Percentiles rank a stretch among this genome's conserved stretches.
These are phyloP conservation scores for Drosophila gunungcola DNA, from an alignment of 1,140 invertebrate genomes.

Conservation along the genomic window DNA sequence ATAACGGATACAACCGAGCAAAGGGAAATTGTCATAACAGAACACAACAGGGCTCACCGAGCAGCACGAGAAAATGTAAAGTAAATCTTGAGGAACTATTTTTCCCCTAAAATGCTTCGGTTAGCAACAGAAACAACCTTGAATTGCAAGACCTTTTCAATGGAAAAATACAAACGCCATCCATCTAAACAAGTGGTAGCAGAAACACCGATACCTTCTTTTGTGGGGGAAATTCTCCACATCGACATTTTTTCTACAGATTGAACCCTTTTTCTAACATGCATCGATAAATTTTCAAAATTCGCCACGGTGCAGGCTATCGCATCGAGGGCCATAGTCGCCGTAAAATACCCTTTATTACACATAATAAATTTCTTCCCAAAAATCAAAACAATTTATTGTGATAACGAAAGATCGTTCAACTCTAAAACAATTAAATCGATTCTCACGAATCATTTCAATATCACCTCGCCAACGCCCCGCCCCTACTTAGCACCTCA, in stretches of 20 bases:
- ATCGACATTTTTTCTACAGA: slow-evolving; percentile 5
- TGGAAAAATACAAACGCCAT: slow-evolving; percentile 8
- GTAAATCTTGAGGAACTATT: background rate
- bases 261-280: no score
- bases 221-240: background rate
- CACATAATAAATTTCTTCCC: no score
- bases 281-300: background rate
- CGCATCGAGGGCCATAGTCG: background rate
- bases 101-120: slow-evolving; percentile 9
- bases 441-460: no score
- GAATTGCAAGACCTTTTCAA: background rate
- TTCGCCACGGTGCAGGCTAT: background rate
- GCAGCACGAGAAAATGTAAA: background rate
- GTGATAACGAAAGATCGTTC: no score
- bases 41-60: background rate
- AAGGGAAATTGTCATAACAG: background rate
- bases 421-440: no score
- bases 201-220: background rate
- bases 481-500: no score
- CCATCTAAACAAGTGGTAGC: background rate
- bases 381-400: no score
- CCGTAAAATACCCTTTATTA: no score
- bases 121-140: slow-evolving; percentile 1
- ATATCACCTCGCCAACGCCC: no score
- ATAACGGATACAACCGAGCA: slow-evolving; percentile 1